Conservation (phyloP, 1,140 invertebrate species). For the Diabrotica virgifera region DNA sequence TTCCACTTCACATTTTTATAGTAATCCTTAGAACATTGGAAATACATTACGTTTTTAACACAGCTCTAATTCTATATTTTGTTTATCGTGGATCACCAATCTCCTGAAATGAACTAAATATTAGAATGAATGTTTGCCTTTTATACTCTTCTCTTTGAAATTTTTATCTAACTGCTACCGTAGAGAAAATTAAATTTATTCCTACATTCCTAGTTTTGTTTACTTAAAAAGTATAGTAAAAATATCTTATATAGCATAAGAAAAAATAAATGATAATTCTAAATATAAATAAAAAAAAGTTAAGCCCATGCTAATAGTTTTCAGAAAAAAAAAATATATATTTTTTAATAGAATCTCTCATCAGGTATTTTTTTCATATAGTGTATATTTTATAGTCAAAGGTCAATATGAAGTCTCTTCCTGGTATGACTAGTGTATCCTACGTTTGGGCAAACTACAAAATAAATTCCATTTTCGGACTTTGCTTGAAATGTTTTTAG, state of each 20-base stretch:
- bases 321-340: not conserved
- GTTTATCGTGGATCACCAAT: conserved; percentile 41
- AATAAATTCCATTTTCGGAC: no score
- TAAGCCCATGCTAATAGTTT: not conserved
- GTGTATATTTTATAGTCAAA: no score
- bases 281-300: not conserved
- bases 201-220: not conserved
- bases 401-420: no score
- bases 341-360: no score
- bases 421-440: no score
- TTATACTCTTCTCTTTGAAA: not conserved
- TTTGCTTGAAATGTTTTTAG: no score
- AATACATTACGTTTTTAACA: conserved; percentile 28
- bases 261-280: not conserved
- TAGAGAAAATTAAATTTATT: conserved; percentile 13
- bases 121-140: conserved; percentile 13
- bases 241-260: not conserved
- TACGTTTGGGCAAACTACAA: no score
- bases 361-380: not conserved
- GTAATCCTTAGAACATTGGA: conserved; percentile 17
- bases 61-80: conserved; percentile 8
- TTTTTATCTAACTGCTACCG: conserved; percentile 1
- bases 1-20: conserved; percentile 24
- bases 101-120: conserved; percentile 40
- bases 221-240: not conserved